phyloP scores from a whole-genome alignment of 1,140 invertebrate species.

The Manduca sexta region DNA sequence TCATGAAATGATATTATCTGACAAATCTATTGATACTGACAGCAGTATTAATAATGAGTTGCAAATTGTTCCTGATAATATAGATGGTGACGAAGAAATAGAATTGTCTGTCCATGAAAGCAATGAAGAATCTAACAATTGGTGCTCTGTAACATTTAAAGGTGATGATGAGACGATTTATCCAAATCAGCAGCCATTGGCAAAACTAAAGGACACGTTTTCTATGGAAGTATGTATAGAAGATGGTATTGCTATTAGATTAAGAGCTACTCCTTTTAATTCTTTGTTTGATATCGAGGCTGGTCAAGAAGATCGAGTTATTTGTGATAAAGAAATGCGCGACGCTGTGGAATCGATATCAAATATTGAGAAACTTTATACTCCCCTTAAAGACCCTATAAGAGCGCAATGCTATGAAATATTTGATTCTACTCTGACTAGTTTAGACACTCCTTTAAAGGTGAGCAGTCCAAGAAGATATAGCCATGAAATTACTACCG shows the following conservation, averaged over 20 bases:
- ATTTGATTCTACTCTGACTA: conserved; percentile 61
- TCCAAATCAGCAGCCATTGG: conserved; percentile 17
- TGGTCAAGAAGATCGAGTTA: conserved; percentile 9
- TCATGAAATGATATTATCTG: conserved; percentile 6
- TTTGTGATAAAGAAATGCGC: conserved; percentile 37
- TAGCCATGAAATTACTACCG: conserved; percentile 26
- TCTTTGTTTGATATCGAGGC: conserved; percentile 31
- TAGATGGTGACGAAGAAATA: conserved; percentile 35
- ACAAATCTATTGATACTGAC: conserved; percentile 24
- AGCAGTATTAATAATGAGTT: conserved; percentile 22
- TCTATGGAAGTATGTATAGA: conserved; percentile 59
- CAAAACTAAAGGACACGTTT: conserved; percentile 55
- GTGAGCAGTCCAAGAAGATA: conserved; percentile 25
- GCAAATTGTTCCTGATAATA: conserved; percentile 19
- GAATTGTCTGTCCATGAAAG: conserved; percentile 47
- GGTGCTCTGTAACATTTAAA: conserved; percentile 29
- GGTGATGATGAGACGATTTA: conserved; percentile 27
- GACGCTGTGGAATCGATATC: conserved; percentile 42
- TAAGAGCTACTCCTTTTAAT: conserved; percentile 41
- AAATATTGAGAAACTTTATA: conserved; percentile 44
- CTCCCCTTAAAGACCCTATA: conserved; percentile 48
- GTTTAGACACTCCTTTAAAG: conserved; percentile 59
- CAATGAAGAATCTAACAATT: conserved; percentile 48
- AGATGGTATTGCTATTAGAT: conserved; percentile 47
- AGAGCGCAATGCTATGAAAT: conserved; percentile 46